Percentiles rank a stretch among this genome's conserved stretches.
Evolutionary conservation across 2,113 vertebrate species (phyloP).

Genomic region (Bos javanicus): DNA sequence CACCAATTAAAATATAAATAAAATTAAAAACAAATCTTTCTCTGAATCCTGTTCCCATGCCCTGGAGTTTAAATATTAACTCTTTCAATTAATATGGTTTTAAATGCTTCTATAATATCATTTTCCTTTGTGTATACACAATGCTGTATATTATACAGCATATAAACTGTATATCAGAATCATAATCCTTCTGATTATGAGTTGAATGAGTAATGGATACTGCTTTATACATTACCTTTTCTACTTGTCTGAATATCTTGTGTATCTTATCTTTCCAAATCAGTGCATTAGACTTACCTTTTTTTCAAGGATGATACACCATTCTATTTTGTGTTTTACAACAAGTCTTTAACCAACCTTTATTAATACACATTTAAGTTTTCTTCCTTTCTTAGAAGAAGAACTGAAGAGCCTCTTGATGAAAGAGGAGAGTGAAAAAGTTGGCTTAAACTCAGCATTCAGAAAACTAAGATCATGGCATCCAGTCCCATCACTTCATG

Average conservation of each 20-base stretch:
- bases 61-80: neutral
- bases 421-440: neutral
- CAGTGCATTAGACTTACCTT: neutral
- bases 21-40: neutral
- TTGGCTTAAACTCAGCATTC: neutral
- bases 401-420: neutral
- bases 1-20: neutral
- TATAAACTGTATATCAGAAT: neutral
- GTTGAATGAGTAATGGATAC: neutral
- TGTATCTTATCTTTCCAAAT: neutral
- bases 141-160: neutral
- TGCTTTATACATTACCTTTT: neutral
- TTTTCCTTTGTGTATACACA: neutral
- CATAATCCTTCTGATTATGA: neutral
- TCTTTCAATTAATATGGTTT: neutral
- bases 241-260: neutral
- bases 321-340: neutral
- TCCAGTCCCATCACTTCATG: neutral
- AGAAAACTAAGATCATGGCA: neutral
- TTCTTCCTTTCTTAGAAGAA: neutral
- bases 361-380: neutral
- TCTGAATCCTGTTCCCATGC: neutral
- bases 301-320: neutral
- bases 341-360: neutral
- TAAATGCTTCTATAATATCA: neutral